Evolutionary conservation across 1,140 invertebrate genomes (phyloP).

Genomic region (Euura saliciscinereae): DNA sequence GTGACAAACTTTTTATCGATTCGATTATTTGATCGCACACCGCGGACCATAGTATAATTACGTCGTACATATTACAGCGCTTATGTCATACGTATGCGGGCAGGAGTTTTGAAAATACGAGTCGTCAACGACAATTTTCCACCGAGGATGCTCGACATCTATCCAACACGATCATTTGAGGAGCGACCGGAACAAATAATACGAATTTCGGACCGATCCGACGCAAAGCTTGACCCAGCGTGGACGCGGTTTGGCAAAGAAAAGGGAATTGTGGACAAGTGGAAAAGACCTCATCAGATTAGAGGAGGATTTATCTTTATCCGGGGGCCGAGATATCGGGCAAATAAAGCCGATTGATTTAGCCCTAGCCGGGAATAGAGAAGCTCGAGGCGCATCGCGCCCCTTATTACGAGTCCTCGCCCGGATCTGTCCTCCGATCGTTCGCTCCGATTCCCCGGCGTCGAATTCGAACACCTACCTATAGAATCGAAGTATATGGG

Average conservation of each 20-base stretch:
- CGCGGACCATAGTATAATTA: too few species aligned
- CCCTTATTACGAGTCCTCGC: neutral
- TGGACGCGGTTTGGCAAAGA: neutral
- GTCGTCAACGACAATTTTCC: too few species aligned
- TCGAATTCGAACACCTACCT: too few species aligned
- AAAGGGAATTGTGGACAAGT: constrained; percentile 7
- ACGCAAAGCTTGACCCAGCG: neutral
- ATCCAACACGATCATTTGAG: neutral
- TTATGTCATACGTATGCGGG: too few species aligned
- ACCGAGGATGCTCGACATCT: too few species aligned
- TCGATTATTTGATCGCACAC: too few species aligned
- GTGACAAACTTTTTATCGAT: too few species aligned
- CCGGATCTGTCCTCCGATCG: neutral
- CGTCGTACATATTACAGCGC: too few species aligned
- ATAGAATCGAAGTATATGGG: too few species aligned
- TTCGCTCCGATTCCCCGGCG: neutral
- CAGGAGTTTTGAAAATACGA: too few species aligned
- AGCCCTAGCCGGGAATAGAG: neutral
- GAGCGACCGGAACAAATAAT: neutral
- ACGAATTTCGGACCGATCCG: neutral
- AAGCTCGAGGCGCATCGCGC: neutral
- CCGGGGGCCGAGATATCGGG: neutral
- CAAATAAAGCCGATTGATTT: constrained; percentile 5
- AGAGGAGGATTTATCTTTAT: constrained; percentile 5
- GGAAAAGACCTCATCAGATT: constrained; percentile 1